A percentile compares a stretch with the other conserved stretches of the same genome.
phyloP scores from a whole-genome alignment of 2,113 vertebrate species.

The Spea bombifrons region DNA sequence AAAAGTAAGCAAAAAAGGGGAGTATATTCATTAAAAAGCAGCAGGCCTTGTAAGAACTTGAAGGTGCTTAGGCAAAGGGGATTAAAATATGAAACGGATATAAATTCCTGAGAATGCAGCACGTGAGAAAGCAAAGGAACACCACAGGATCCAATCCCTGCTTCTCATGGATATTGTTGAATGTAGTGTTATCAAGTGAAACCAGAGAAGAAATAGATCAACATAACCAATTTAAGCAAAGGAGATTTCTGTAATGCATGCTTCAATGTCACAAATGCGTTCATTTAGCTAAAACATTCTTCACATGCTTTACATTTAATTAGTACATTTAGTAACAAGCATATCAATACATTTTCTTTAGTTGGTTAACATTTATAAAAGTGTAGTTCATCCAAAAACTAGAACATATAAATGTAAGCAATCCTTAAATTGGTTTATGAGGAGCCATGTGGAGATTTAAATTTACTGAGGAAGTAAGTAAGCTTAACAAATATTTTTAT shows the following conservation, averaged over 20 bases:
- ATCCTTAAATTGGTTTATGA: no score
- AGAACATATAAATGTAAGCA: no score
- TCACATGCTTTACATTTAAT: not conserved
- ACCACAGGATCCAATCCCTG: not conserved
- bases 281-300: not conserved
- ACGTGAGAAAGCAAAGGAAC: slow-evolving; percentile 18
- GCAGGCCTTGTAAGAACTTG: slow-evolving; percentile 6
- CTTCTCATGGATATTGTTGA: not conserved
- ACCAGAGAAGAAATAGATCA: not conserved
- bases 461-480: no score
- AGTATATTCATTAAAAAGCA: not conserved
- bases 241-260: not conserved
- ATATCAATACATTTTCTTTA: no score
- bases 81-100: slow-evolving; percentile 18
- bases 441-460: no score
- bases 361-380: no score
- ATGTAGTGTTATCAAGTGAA: slow-evolving; percentile 16
- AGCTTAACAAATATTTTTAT: no score
- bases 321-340: no score
- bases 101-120: slow-evolving; percentile 30
- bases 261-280: not conserved
- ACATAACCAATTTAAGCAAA: slow-evolving; percentile 5
- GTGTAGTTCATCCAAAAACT: no score
- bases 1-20: no score
- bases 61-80: slow-evolving; percentile 16